Evolutionary conservation across 2,888 invertebrate genomes (phyloP), one percentile per base, ranked within the genome.

Genomic region (Ecliptopera silaceata): DNA sequence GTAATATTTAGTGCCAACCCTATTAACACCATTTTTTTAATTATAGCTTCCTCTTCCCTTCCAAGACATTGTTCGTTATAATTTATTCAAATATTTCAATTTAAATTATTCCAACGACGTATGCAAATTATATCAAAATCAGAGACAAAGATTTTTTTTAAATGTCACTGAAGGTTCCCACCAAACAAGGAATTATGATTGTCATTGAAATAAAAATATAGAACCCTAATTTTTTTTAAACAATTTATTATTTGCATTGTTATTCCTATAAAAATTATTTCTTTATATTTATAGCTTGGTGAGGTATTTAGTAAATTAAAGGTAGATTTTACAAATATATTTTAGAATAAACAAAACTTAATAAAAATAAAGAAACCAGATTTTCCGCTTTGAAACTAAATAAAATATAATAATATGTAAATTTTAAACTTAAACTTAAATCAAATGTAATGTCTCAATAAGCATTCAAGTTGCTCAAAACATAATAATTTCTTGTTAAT

Each of bases 121-220:
- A 89, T 88, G 88, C 86, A 88, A 88, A 88, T 86, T 47, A 82
- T 82, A 85, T 86, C 82, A 85, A 83, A 85, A 78, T 70, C 75
- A 80, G 78, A 86, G 86, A 88, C 86, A 88, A 86, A 38, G 36
- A 44, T 44, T 39, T 48, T 26, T 45, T 48, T 48, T 48, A 50
- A 77, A 76, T 88, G 87, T 86, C 88, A 84, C 70, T 81, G 72
- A 57, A 64, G 66, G 75, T 88, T 89, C 88, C 80, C 88, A 89
- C 84, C 77, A 71, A 80, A 82, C 84, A 59, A 72, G 79, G 70
- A 69, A 68, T 71, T 72, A 69, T 61, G 68, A 72, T 74, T 73
- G 61, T 70, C 68, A 59, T 66, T 56, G 55, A 59, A 71, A 73
- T 63, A 54, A 71, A 47, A 43, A 42, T 41, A 34, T 17, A 70